Percentiles rank a stretch among this genome's conserved stretches.
Conservation (phyloP, 2,113 vertebrate species). For the Heterocephalus glaber region DNA sequence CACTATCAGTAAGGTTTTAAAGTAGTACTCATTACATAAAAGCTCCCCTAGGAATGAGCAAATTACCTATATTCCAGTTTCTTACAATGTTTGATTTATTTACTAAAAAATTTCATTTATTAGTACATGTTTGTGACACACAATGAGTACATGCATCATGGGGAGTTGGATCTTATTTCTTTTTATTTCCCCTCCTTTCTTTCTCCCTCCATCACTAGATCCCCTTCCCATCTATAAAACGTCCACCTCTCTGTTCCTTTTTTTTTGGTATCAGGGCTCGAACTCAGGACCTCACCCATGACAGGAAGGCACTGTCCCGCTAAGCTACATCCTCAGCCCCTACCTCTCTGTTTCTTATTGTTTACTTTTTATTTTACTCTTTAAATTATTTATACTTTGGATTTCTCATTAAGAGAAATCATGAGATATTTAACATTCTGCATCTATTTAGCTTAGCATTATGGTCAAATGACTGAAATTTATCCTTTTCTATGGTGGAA, state of each 20-base stretch:
- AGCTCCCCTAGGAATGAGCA: not conserved
- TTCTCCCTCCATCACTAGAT: too few relatives aligned
- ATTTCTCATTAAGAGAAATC: not conserved
- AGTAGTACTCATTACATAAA: not conserved
- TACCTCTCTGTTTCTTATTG: not conserved
- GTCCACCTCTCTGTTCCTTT: too few relatives aligned
- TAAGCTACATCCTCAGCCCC: too few relatives aligned
- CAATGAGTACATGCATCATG: not conserved
- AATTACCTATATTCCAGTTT: constrained; percentile 16
- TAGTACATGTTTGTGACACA: not conserved
- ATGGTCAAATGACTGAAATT: not conserved
- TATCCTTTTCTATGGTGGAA: not conserved
- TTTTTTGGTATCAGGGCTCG: too few relatives aligned
- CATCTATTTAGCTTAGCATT: not conserved
- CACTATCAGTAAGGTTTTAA: not conserved
- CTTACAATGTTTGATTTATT: constrained; percentile 13
- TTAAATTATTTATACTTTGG: not conserved
- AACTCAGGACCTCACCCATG: too few relatives aligned
- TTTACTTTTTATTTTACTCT: not conserved
- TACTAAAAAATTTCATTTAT: not conserved
- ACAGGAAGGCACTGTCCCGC: too few relatives aligned
- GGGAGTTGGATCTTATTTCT: not conserved
- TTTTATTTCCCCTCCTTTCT: too few relatives aligned
- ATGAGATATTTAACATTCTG: not conserved
- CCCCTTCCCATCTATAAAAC: too few relatives aligned